Base-by-base conservation (phyloP, 2,888 invertebrate genomes). In the Melinopterus prodromus region DNA sequence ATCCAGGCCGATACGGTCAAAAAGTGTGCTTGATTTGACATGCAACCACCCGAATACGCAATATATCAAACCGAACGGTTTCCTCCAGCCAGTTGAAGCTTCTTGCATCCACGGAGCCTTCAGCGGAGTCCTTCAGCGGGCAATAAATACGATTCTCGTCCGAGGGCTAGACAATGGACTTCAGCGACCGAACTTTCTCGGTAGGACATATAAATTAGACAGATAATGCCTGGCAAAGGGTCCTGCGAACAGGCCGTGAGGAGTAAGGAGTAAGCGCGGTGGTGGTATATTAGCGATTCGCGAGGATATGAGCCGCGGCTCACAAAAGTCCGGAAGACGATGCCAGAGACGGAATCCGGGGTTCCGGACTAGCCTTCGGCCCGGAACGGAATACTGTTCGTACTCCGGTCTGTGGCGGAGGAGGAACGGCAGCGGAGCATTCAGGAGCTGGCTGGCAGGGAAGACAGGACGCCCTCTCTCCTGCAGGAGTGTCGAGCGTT, bases 311-410 rank as follows among this genome's bases (percentile, higher is more conserved):
- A 77, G 53, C 53, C 77, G 36, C 72, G 35, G 35, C 72, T 36
- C 36, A 72, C 72, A 26, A 77, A 77, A 53, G 77, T 77, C 53
- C 69, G 69, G 69, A 77, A 77, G 77, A 16, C 69, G 77, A 69
- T 69, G 69, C 6, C 74, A n/a, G 14, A 77, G 77, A 16, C 69
- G 77, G 53, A 77, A 26, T n/a, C 74, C 16, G 14, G 26, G 15
- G 69, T 53, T 12, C 53, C 9, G 53, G 53, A 7, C 5, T 12
- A 1, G 53, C 2, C 53, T 53, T 53, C 9, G 53, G 53, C 53
- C 53, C 53, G 53, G 53, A 53, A 53, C 53, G 53, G 53, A 53
- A 53, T 53, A 53, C 53, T 53, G 53, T 53, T 53, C 53, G 9
- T 53, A 53, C 53, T 53, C 12, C 53, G 53, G 53, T 26, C 3